phyloP scores from a whole-genome alignment of 2,797 vertebrate genomes.

The Sebastes vulpes region DNA sequence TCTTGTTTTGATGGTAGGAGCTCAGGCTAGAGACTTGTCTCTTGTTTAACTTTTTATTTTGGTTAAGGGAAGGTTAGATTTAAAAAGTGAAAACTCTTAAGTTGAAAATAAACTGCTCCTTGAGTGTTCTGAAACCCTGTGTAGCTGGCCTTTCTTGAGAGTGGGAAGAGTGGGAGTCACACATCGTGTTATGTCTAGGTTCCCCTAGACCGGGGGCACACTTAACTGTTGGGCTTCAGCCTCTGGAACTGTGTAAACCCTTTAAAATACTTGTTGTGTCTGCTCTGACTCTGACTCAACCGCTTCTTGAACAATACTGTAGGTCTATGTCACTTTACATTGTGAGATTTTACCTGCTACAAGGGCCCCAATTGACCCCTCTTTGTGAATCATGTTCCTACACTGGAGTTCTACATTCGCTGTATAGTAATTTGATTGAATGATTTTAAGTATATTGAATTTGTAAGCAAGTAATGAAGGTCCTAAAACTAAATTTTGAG shows the following conservation, averaged over 20 bases:
- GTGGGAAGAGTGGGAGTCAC: no score
- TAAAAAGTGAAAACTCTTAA: no score
- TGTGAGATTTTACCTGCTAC: neutral
- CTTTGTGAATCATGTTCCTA: neutral
- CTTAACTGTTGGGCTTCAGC: conserved; percentile 18
- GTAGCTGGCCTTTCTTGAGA: no score
- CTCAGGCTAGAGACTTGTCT: no score
- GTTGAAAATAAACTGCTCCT: no score
- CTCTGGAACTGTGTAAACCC: conserved; percentile 29
- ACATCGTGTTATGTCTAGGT: no score
- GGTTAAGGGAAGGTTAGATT: no score
- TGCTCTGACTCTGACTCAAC: conserved; percentile 12
- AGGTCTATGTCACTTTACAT: neutral
- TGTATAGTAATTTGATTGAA: neutral
- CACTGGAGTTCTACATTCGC: neutral
- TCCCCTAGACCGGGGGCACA: neutral
- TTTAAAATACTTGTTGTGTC: conserved; percentile 15
- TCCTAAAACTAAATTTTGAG: no score
- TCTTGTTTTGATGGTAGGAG: no score
- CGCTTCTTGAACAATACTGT: neutral
- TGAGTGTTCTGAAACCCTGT: no score
- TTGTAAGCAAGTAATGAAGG: neutral
- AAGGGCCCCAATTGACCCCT: neutral
- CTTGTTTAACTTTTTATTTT: no score
- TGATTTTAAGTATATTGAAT: neutral